Conservation (phyloP, 2,888 invertebrate species). For the Nebria brevicollis region DNA sequence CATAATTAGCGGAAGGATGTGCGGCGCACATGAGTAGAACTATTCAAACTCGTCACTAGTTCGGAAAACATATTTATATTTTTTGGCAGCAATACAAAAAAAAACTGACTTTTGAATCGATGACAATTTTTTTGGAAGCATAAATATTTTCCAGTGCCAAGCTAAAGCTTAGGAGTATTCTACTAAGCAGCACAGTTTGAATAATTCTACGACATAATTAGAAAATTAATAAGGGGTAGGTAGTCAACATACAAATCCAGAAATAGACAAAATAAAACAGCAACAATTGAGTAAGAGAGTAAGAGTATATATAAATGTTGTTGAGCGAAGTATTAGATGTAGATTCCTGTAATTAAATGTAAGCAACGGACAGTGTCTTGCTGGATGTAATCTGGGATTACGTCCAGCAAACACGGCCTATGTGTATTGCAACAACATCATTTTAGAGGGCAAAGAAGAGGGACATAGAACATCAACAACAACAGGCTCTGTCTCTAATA, state of each 20-base stretch:
- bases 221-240: neutral
- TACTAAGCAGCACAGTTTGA: neutral
- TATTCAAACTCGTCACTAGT: neutral
- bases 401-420: neutral
- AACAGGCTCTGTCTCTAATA: neutral
- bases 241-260: neutral
- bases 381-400: neutral
- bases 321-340: neutral
- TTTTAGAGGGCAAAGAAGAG: neutral
- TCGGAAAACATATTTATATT: neutral
- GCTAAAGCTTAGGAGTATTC: no score
- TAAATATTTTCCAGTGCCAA: no score
- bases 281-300: conserved; percentile 10
- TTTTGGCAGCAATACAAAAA: neutral
- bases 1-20: neutral
- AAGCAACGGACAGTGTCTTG: neutral
- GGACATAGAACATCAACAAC: neutral
- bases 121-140: no score
- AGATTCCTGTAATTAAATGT: neutral
- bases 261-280: conserved; percentile 9
- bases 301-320: neutral
- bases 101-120: neutral
- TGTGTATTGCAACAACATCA: neutral
- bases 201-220: neutral
- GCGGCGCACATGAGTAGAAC: neutral